A percentile compares a stretch with the other conserved stretches of the same genome.
phyloP scores from a whole-genome alignment of 2,797 vertebrate genomes.

The Cuniculus paca region DNA sequence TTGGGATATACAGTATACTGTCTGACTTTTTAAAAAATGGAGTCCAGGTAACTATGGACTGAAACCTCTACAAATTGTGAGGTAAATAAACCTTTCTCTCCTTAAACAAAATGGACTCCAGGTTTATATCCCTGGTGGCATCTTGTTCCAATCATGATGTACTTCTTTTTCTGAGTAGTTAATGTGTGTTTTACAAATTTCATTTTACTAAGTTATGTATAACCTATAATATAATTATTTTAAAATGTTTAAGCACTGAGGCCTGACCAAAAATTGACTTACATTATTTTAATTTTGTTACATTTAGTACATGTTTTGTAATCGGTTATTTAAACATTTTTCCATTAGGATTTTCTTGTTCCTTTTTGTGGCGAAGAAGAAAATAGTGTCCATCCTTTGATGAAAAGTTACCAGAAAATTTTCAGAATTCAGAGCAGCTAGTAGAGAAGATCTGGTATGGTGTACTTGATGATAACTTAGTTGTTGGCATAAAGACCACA shows the following conservation, averaged over 20 bases:
- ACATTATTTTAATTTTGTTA: conserved; percentile 27
- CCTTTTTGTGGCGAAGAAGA: conserved; percentile 94
- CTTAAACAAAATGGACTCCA: not conserved
- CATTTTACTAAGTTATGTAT: conserved; percentile 53
- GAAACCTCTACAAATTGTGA: not conserved
- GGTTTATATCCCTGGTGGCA: not conserved
- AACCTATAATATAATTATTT: conserved; percentile 13
- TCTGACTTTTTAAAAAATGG: conserved; percentile 19
- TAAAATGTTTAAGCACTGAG: not conserved
- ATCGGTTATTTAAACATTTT: conserved; percentile 72
- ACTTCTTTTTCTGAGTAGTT: conserved; percentile 37
- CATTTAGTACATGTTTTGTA: not conserved
- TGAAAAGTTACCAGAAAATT: conserved; percentile 73
- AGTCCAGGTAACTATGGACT: not conserved
- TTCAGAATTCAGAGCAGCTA: conserved; percentile 85
- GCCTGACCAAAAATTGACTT: not conserved
- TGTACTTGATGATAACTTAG: conserved; percentile 90
- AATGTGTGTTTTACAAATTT: conserved; percentile 30
- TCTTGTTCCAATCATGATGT: not conserved
- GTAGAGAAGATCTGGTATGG: conserved; percentile 94
- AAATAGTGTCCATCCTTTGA: conserved; percentile 79
- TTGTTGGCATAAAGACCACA: conserved; percentile 92
- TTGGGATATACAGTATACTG: not conserved
- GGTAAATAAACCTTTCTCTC: not conserved
- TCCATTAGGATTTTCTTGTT: conserved; percentile 92